These are phyloP conservation scores for Proctacanthus coquilletti DNA, from an alignment of 1,140 invertebrate species.

Conservation along the genomic window DNA sequence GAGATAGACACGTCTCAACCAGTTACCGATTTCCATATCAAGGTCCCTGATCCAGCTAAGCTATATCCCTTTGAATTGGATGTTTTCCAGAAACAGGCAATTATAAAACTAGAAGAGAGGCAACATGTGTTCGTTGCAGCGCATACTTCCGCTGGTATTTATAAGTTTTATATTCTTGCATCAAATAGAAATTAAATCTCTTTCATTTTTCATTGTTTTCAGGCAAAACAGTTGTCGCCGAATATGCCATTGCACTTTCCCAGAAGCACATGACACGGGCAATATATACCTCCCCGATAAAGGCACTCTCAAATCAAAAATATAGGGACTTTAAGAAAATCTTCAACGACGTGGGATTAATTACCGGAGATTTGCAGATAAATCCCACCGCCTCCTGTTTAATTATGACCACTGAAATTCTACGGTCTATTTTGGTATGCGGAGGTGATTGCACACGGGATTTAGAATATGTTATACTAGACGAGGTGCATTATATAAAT, in stretches of 20 bases:
- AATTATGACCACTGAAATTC: conserved; percentile 99
- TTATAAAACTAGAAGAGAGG: conserved; percentile 82
- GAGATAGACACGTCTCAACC: conserved; percentile 65
- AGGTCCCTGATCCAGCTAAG: conserved; percentile 71
- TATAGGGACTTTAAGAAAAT: conserved; percentile 90
- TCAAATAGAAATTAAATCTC: too few species aligned
- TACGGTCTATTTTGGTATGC: conserved; percentile 93
- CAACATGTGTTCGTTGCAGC: conserved; percentile 97
- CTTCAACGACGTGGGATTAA: conserved; percentile 85
- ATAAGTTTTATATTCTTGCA: too few species aligned
- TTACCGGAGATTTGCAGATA: conserved; percentile 94
- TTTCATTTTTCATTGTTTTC: conserved; percentile 1
- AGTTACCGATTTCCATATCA: conserved; percentile 66
- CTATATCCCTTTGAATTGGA: conserved; percentile 89
- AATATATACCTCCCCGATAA: conserved; percentile 98
- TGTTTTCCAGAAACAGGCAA: conserved; percentile 93
- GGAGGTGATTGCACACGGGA: conserved; percentile 89
- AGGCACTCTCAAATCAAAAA: conserved; percentile 98
- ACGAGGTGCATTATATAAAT: conserved; percentile 99
- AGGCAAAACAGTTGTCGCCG: conserved; percentile 91
- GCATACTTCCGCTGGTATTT: conserved; percentile 86
- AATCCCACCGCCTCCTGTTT: conserved; percentile 86
- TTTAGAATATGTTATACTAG: conserved; percentile 97
- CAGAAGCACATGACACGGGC: conserved; percentile 85
- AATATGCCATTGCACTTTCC: conserved; percentile 93